Evolutionary conservation across 2,888 invertebrate genomes (phyloP).

Genomic region (Drosophila borborema): DNA sequence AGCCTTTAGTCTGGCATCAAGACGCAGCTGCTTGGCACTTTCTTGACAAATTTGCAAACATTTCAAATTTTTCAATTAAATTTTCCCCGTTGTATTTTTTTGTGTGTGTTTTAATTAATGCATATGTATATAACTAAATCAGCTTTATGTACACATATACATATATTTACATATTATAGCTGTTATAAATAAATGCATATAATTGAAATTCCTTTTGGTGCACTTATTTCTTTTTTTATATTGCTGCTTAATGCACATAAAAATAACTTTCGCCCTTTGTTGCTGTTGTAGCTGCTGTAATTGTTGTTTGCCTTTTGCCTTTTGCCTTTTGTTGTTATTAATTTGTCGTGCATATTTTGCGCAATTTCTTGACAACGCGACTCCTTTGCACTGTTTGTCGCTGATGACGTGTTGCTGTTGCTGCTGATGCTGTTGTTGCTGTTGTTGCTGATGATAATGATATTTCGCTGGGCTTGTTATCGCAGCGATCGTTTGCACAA

Average conservation of each 20-base stretch:
- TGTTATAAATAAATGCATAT: slow-evolving; percentile 13
- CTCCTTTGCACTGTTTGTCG: slow-evolving; percentile 39
- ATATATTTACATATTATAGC: neutral
- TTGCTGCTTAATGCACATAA: slow-evolving; percentile 6
- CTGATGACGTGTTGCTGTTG: slow-evolving; percentile 36
- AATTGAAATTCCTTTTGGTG: slow-evolving; percentile 9
- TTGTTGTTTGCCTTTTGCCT: slow-evolving; percentile 19
- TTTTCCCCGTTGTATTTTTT: neutral
- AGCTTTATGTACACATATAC: neutral
- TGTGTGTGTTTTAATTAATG: slow-evolving; percentile 2
- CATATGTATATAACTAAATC: slow-evolving; percentile 3
- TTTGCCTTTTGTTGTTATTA: slow-evolving; percentile 41
- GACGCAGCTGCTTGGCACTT: neutral
- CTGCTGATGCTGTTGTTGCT: neutral
- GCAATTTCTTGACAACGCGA: slow-evolving; percentile 44
- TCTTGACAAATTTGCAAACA: slow-evolving; percentile 13
- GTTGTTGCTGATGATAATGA: slow-evolving; percentile 34
- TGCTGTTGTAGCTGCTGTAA: slow-evolving; percentile 10
- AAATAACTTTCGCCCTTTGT: slow-evolving; percentile 36
- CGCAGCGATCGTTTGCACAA: slow-evolving; percentile 56
- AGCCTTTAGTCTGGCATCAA: neutral
- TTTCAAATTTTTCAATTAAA: slow-evolving; percentile 11
- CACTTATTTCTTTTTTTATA: slow-evolving; percentile 13
- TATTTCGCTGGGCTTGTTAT: slow-evolving; percentile 46
- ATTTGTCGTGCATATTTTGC: slow-evolving; percentile 48